Base-by-base conservation (phyloP, 2,797 vertebrate genomes). In the Odontamblyopus rebecca region DNA sequence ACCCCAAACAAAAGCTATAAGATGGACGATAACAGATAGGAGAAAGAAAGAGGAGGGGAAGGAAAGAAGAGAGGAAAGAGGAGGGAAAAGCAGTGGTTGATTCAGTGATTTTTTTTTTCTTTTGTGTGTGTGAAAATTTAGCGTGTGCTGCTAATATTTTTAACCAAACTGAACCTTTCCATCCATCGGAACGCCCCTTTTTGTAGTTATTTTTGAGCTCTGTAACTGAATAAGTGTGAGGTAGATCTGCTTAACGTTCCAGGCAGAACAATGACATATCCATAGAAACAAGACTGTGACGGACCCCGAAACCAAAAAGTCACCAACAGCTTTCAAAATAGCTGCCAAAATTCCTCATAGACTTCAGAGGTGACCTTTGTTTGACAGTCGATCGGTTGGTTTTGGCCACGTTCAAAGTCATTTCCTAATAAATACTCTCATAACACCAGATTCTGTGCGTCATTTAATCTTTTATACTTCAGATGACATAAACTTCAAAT, bases 1-100 rank as follows among this genome's bases (percentile, higher is more conserved):
- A 86, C 82, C 86, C 71, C 71, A 79, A 70, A 72, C 68, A 85
- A 61, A 75, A 86, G 62, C 87, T 86, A 89, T 85, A 77, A 86
- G 85, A 89, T 76, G 35, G 77, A 80, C 80, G 82, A 81, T 85
- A 86, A 82, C 73, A 64, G 74, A 79, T 11, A 12, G 79, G 85
- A 71, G 61, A 66, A 61, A 18, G 60, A 35, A 8, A 3, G 9
- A 67, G 66, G 13, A 32, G 27, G 13, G 67, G 60, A 67, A 35
- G 29, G 60, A 32, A 6, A 2, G 9, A 62, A 66, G 27, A 32
- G 15, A 2, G 6, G 59, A 8, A 15, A 12, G 13, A 30, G 15
- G 59, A 30, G 79, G 53, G 64, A 18, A 81, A 89, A 82, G 69
- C 68, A 78, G 62, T 73, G 15, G 69, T 88, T 83, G 41, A 91